These are phyloP conservation scores for Lepidurus couesii DNA, from an alignment of 1,140 invertebrate genomes.

Conservation along the genomic window DNA sequence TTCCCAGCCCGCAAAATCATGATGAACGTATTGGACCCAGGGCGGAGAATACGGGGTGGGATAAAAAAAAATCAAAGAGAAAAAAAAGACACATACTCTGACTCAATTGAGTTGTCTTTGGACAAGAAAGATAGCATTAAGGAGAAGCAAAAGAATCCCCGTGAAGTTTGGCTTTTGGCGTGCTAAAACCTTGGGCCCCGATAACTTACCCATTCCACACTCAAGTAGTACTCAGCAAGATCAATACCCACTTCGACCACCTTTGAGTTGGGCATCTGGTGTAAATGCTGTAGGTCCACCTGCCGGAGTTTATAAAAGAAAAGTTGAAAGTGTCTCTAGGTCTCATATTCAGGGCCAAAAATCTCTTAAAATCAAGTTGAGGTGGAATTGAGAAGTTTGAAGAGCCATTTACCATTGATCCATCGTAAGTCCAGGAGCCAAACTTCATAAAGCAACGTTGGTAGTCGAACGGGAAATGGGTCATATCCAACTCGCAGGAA, in stretches of 20 bases:
- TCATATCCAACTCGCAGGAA: slow-evolving; percentile 93
- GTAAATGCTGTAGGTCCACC: slow-evolving; percentile 79
- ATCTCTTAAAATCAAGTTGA: slow-evolving; percentile 1
- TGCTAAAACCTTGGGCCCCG: neutral
- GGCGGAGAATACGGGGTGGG: neutral
- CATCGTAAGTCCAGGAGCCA: slow-evolving; percentile 76
- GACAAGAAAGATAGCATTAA: neutral
- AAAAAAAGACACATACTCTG: neutral
- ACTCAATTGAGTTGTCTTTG: neutral
- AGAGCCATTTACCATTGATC: slow-evolving; percentile 64
- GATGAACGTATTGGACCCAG: slow-evolving; percentile 39
- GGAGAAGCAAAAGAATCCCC: neutral
- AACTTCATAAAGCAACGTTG: slow-evolving; percentile 97
- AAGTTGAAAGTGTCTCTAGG: slow-evolving; percentile 17
- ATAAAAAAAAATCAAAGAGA: neutral
- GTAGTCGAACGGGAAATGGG: slow-evolving; percentile 93
- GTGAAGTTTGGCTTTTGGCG: slow-evolving; percentile 9
- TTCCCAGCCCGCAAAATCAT: slow-evolving; percentile 49
- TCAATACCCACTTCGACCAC: slow-evolving; percentile 83
- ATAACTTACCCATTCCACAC: slow-evolving; percentile 83
- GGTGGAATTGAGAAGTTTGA: neutral
- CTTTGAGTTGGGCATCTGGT: slow-evolving; percentile 70
- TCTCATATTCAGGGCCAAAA: neutral
- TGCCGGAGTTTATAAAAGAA: slow-evolving; percentile 45
- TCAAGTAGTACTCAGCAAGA: slow-evolving; percentile 89